Percentiles rank a stretch among this genome's conserved stretches.
These are phyloP conservation scores for Hoplostethus atlanticus DNA, from an alignment of 2,797 vertebrate species.

Conservation along the genomic window DNA sequence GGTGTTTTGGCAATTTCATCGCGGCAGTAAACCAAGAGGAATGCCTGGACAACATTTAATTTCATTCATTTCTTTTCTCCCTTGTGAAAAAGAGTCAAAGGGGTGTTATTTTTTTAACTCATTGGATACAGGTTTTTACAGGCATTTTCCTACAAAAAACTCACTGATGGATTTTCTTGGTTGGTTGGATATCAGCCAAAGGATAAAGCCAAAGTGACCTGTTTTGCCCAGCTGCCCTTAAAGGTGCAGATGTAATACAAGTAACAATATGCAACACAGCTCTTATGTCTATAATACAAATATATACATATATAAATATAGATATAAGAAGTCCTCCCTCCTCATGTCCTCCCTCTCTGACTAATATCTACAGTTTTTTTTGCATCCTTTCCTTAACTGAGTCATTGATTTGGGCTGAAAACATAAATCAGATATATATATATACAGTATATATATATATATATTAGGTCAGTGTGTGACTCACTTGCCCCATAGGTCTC, in stretches of 20 bases:
- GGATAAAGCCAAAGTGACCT: constrained; percentile 54
- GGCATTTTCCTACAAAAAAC: constrained; percentile 3
- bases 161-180: constrained; percentile 31
- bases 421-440: neutral
- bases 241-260: constrained; percentile 55
- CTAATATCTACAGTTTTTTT: neutral
- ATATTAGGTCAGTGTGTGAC: constrained; percentile 17
- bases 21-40: constrained; percentile 56
- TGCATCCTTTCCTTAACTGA: constrained; percentile 22
- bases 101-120: constrained; percentile 17
- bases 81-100: constrained; percentile 6
- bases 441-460: too few relatives aligned
- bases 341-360: constrained; percentile 9
- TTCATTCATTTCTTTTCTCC: constrained; percentile 10
- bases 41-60: constrained; percentile 2
- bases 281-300: constrained; percentile 74
- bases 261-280: constrained; percentile 48
- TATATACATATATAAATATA: neutral
- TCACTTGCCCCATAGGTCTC: neutral
- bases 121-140: neutral
- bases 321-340: constrained; percentile 2
- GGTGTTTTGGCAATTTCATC: constrained; percentile 49
- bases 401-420: constrained; percentile 23
- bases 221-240: constrained; percentile 66
- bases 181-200: constrained; percentile 57